These are phyloP conservation scores for Dendroctonus valens DNA, from an alignment of 1,140 invertebrate species.

Conservation along the genomic window DNA sequence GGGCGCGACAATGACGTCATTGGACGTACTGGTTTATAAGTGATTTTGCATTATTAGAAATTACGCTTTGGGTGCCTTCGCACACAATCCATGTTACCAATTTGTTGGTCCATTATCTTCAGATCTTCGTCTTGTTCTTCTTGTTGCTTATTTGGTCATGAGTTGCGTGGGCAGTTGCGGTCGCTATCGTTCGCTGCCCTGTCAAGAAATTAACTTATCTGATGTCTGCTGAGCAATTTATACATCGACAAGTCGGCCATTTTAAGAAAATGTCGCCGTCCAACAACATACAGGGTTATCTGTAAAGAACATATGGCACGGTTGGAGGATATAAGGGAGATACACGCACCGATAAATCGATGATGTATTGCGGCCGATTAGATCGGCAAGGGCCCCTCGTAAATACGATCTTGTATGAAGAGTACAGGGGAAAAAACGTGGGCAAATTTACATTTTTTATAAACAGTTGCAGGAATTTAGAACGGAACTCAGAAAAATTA, in stretches of 20 bases:
- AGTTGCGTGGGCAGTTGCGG: slow-evolving; percentile 25
- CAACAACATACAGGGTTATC: slow-evolving; percentile 28
- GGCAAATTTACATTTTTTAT: no score
- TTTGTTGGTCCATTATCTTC: slow-evolving; percentile 33
- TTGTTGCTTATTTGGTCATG: slow-evolving; percentile 31
- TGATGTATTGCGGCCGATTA: slow-evolving; percentile 21
- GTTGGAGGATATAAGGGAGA: slow-evolving; percentile 19
- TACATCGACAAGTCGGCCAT: slow-evolving; percentile 32
- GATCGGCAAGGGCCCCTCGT: slow-evolving; percentile 16
- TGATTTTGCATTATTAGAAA: no score
- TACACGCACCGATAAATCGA: slow-evolving; percentile 25
- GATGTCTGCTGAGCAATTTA: slow-evolving; percentile 36
- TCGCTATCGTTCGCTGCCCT: slow-evolving; percentile 27
- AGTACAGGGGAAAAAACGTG: no score
- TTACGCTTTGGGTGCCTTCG: no score
- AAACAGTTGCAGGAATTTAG: no score
- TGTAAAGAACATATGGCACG: slow-evolving; percentile 27
- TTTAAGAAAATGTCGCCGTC: slow-evolving; percentile 25
- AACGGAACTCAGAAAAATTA: no score
- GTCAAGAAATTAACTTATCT: slow-evolving; percentile 37
- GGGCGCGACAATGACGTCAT: no score
- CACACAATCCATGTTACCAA: slow-evolving; percentile 22
- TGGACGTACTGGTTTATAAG: no score
- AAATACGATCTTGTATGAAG: slow-evolving; percentile 9
- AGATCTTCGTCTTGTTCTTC: slow-evolving; percentile 23